These are phyloP conservation scores for Drosophila yooni DNA, from an alignment of 2,888 invertebrate genomes.

Conservation along the genomic window DNA sequence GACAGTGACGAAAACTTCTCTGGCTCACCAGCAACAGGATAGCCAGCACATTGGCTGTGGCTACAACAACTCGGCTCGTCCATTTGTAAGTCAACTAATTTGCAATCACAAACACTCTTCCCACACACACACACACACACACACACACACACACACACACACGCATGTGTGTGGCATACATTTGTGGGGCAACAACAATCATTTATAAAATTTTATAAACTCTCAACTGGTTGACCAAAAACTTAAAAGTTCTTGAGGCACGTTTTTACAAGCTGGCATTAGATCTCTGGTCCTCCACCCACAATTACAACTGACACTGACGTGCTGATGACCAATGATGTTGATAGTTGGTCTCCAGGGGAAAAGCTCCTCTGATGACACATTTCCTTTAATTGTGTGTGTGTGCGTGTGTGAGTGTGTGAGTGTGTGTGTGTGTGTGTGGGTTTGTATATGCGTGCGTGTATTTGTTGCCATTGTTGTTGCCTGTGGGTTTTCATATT, in stretches of 20 bases:
- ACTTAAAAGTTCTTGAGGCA: constrained; percentile 55
- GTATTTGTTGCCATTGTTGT: constrained; percentile 42
- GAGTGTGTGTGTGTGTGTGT: constrained; percentile 2
- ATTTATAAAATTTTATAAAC: constrained; percentile 75
- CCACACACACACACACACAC: constrained; percentile 14
- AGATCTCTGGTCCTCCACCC: constrained; percentile 4
- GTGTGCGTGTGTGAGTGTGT: neutral
- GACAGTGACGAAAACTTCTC: constrained; percentile 94
- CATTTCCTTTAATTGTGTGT: neutral
- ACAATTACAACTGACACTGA: constrained; percentile 29
- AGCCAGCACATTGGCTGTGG: constrained; percentile 92
- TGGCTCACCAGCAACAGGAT: constrained; percentile 90
- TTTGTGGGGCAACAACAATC: constrained; percentile 59
- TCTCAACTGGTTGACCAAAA: constrained; percentile 53
- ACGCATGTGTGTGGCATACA: constrained; percentile 60
- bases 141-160: neutral
- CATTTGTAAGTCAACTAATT: constrained; percentile 87
- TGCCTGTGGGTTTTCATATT: constrained; percentile 69
- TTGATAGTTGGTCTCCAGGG: constrained; percentile 69
- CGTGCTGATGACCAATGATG: constrained; percentile 78
- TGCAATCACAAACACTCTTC: constrained; percentile 42
- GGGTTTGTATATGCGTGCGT: neutral
- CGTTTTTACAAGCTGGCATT: constrained; percentile 41
- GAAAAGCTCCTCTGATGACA: constrained; percentile 21
- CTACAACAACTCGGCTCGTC: constrained; percentile 95